Percentiles rank a stretch among this genome's conserved stretches.
phyloP scores from a whole-genome alignment of 2,797 vertebrate species.

The Liparis tanakae region DNA sequence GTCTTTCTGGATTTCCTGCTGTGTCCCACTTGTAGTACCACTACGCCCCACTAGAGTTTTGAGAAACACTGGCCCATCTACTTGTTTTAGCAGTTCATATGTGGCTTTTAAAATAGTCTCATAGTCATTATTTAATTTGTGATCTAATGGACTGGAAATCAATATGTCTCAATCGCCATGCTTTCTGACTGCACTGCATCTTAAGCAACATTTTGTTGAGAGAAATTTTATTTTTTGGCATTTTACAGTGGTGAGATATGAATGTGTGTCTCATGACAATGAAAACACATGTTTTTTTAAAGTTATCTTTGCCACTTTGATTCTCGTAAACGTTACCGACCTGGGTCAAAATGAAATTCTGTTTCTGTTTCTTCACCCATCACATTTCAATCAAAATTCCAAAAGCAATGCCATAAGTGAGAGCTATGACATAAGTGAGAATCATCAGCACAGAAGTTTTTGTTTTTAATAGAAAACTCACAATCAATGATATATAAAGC shows the following conservation, averaged over 20 bases:
- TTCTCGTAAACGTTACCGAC: not conserved
- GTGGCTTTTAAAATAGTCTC: not conserved
- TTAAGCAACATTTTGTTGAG: not conserved
- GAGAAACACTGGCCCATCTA: too few relatives aligned
- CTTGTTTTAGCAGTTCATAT: not conserved
- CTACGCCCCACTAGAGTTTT: too few relatives aligned
- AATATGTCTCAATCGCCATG: not conserved
- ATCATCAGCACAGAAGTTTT: not conserved
- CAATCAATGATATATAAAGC: not conserved
- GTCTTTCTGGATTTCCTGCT: too few relatives aligned
- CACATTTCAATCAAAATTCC: not conserved
- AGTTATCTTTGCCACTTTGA: not conserved
- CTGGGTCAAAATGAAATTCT: not conserved
- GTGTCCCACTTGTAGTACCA: too few relatives aligned
- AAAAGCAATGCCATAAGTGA: slow-evolving; percentile 2
- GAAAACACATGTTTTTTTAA: not conserved
- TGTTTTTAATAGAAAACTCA: slow-evolving; percentile 9
- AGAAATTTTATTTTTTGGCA: not conserved
- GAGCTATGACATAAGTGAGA: not conserved
- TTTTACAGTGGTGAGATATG: not conserved
- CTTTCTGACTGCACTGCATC: not conserved
- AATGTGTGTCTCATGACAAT: not conserved
- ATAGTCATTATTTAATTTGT: not conserved
- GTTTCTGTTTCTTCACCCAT: not conserved
- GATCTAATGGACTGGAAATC: not conserved